Evolutionary conservation across 2,888 invertebrate species (phyloP).

Genomic region (Trilocha varians): DNA sequence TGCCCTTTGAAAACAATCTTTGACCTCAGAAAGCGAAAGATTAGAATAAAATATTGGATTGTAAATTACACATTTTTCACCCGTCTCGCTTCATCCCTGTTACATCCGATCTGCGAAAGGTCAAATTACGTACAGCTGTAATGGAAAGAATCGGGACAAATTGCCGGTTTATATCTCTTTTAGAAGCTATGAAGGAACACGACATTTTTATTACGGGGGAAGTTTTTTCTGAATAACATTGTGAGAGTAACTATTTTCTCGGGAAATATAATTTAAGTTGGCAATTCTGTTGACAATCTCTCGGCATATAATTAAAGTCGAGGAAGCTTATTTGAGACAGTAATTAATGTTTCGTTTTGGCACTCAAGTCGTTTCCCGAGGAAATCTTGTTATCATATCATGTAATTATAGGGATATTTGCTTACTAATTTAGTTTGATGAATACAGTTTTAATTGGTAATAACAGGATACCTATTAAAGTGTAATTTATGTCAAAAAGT

Average conservation of each 20-base stretch:
- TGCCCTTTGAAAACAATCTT: no score
- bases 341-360: constrained; percentile 28
- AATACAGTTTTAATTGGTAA: not conserved
- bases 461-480: no score
- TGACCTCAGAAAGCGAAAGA: no score
- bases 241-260: constrained; percentile 21
- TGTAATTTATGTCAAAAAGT: no score
- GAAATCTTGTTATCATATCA: constrained; percentile 11
- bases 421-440: not conserved
- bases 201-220: constrained; percentile 14
- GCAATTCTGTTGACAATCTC: constrained; percentile 21
- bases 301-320: constrained; percentile 26
- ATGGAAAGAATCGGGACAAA: constrained; percentile 10
- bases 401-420: not conserved
- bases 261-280: constrained; percentile 33
- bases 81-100: not conserved
- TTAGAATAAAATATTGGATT: no score
- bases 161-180: constrained; percentile 1
- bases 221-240: constrained; percentile 19
- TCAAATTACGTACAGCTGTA: constrained; percentile 13
- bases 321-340: constrained; percentile 21
- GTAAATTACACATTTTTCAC: no score
- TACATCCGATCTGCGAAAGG: constrained; percentile 8
- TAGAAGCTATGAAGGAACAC: not conserved
- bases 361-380: constrained; percentile 13